Percentiles rank a stretch among this genome's conserved stretches.
Conservation (phyloP, 2,113 vertebrate species). For the Bostrychus sinensis region DNA sequence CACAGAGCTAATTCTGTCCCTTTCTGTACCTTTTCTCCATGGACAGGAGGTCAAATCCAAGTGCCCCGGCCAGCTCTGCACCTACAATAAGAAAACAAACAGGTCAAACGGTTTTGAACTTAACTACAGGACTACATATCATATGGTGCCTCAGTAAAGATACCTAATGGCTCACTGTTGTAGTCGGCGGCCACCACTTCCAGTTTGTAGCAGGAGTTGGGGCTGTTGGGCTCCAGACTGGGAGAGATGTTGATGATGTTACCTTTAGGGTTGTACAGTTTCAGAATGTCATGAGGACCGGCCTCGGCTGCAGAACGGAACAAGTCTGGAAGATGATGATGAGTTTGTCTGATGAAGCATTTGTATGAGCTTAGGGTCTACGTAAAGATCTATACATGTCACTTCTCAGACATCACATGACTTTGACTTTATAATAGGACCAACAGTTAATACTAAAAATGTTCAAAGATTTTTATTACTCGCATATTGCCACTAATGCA, state of each 20-base stretch:
- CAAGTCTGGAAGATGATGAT: conserved; percentile 63
- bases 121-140: neutral
- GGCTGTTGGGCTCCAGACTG: conserved; percentile 73
- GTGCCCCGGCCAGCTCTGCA: conserved; percentile 66
- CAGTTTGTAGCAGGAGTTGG: conserved; percentile 76
- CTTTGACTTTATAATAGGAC: too few species aligned
- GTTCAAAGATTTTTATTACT: too few species aligned
- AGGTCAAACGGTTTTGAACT: neutral
- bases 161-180: conserved; percentile 80
- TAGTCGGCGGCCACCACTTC: conserved; percentile 81
- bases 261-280: conserved; percentile 81
- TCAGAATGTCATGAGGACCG: conserved; percentile 81
- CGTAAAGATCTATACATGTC: too few species aligned
- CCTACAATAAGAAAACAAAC: conserved; percentile 48
- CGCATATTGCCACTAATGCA: too few species aligned
- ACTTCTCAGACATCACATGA: too few species aligned
- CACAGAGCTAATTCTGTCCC: neutral
- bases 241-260: conserved; percentile 84
- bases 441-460: too few species aligned
- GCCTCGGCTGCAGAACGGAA: conserved; percentile 81
- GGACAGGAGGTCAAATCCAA: conserved; percentile 79
- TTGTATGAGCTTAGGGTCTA: too few species aligned
- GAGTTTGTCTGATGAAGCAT: neutral
- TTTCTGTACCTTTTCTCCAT: conserved; percentile 81
- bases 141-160: conserved; percentile 6